A percentile compares a stretch with the other conserved stretches of the same genome.
Evolutionary conservation across 2,888 invertebrate genomes (phyloP).

Genomic region (Phyllotreta cruciferae): DNA sequence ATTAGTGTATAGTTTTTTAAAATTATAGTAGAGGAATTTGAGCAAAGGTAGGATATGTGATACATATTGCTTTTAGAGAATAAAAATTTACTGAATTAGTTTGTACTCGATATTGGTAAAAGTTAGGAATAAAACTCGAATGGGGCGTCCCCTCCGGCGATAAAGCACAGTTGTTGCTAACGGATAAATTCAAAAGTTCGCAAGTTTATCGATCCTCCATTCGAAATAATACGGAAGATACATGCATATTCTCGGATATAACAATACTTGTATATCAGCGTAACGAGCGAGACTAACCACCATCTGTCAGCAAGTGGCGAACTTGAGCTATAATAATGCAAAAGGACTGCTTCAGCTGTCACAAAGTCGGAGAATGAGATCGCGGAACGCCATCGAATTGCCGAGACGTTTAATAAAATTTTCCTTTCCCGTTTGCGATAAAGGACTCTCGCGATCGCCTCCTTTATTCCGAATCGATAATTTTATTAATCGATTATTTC

Average conservation of each 20-base stretch:
- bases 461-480: slow-evolving; percentile 18
- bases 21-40: too few relatives aligned
- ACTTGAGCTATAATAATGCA: slow-evolving; percentile 35
- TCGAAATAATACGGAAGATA: slow-evolving; percentile 31
- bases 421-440: slow-evolving; percentile 7
- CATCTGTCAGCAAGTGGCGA: slow-evolving; percentile 36
- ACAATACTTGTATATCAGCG: slow-evolving; percentile 37
- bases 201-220: slow-evolving; percentile 31
- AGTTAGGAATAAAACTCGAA: too few relatives aligned
- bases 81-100: too few relatives aligned
- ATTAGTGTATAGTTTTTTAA: too few relatives aligned
- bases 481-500: neutral
- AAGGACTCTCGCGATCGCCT: slow-evolving; percentile 24
- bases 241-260: slow-evolving; percentile 35
- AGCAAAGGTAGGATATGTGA: too few relatives aligned
- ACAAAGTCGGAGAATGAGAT: slow-evolving; percentile 29
- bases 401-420: slow-evolving; percentile 29
- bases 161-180: slow-evolving; percentile 36
- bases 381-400: slow-evolving; percentile 22
- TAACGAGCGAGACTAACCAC: slow-evolving; percentile 32
- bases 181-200: slow-evolving; percentile 34
- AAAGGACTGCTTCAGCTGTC: slow-evolving; percentile 31
- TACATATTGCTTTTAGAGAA: too few relatives aligned
- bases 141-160: slow-evolving; percentile 16
- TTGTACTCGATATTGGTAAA: too few relatives aligned